Conservation (phyloP, 35 echinoderm and acorn worm genomes). For the Apostichopus japonicus region DNA sequence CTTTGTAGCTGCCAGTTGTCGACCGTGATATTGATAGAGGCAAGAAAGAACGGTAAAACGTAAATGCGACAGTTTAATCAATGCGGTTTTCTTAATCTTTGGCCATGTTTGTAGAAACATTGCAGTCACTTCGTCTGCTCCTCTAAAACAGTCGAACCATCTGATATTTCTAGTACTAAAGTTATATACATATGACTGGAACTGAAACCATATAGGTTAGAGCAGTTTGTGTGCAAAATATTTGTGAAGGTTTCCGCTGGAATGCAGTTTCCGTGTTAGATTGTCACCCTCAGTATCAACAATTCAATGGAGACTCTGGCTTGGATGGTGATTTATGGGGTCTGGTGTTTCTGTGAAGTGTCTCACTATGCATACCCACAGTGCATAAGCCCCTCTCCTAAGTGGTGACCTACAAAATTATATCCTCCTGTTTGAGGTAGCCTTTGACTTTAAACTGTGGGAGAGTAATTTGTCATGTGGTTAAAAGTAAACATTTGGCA, state of each 20-base stretch:
- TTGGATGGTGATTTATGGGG: background rate
- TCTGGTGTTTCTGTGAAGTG: background rate
- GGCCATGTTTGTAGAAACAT: too few relatives aligned
- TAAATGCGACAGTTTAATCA: too few relatives aligned
- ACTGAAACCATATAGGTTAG: too few relatives aligned
- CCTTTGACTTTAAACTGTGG: slow-evolving; percentile 22
- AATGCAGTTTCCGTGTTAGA: background rate
- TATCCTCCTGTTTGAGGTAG: background rate
- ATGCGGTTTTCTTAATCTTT: too few relatives aligned
- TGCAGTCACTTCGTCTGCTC: too few relatives aligned
- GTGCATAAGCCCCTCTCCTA: background rate
- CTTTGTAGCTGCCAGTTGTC: too few relatives aligned
- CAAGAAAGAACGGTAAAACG: too few relatives aligned
- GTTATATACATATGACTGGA: too few relatives aligned
- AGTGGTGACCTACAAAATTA: slow-evolving; percentile 27
- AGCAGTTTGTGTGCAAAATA: background rate
- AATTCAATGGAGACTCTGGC: background rate
- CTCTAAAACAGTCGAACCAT: too few relatives aligned
- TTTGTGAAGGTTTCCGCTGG: background rate
- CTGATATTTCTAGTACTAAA: too few relatives aligned
- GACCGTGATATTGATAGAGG: too few relatives aligned
- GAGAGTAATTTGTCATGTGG: slow-evolving; percentile 22
- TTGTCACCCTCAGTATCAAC: background rate
- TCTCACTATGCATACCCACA: background rate
- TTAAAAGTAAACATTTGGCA: slow-evolving; percentile 14